Conservation (phyloP, 2,113 vertebrate species). For the Anser cygnoides region DNA sequence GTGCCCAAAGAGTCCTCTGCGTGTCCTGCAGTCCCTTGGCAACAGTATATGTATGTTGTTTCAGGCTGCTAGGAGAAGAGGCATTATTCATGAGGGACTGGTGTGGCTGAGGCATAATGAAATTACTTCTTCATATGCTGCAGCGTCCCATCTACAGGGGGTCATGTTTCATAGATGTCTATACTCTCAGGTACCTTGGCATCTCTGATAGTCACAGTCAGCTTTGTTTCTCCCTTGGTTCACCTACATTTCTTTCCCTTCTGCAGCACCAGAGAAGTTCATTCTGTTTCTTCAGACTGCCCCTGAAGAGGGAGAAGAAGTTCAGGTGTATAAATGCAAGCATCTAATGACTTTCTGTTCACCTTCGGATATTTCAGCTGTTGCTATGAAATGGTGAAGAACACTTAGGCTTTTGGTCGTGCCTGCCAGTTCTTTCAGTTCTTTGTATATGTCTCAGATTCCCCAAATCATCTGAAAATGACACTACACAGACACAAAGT, state of each 20-base stretch:
- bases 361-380: background rate
- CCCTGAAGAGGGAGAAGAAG: background rate
- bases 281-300: background rate
- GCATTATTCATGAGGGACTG: too few relatives aligned
- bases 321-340: background rate
- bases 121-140: background rate
- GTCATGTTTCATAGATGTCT: too few relatives aligned
- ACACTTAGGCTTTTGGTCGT: background rate
- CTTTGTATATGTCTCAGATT: background rate
- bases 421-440: background rate
- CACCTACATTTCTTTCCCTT: background rate
- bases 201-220: background rate
- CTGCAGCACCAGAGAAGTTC: background rate
- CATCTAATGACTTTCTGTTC: background rate
- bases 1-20: background rate
- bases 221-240: background rate
- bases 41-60: background rate
- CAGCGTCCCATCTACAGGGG: background rate
- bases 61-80: background rate
- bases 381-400: background rate
- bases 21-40: background rate
- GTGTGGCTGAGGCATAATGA: too few relatives aligned
- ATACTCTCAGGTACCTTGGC: too few relatives aligned
- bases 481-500: background rate
- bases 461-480: background rate